A percentile compares a stretch with the other conserved stretches of the same genome.
phyloP scores from a whole-genome alignment of 2,113 vertebrate species.

The Aleadryas rufinucha region DNA sequence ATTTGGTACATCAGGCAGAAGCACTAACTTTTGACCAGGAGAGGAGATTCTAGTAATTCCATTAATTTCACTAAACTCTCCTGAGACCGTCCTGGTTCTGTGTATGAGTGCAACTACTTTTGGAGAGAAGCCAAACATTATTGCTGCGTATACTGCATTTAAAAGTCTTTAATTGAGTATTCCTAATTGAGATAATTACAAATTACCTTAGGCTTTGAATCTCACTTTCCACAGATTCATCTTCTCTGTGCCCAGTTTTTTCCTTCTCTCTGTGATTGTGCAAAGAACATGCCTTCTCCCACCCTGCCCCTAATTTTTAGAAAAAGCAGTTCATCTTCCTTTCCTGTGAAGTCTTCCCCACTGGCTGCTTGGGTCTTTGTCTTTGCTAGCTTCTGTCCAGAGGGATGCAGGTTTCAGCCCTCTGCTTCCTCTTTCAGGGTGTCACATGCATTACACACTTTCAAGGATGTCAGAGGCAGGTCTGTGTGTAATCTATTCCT shows the following conservation, averaged over 20 bases:
- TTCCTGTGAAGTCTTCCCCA: neutral
- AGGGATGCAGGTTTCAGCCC: neutral
- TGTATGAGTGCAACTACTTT: neutral
- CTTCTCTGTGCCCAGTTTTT: neutral
- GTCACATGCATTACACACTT: neutral
- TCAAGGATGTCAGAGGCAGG: neutral
- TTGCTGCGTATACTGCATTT: slow-evolving; percentile 23
- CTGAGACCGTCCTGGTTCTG: neutral
- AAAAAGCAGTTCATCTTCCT: neutral
- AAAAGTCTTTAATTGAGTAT: slow-evolving; percentile 37
- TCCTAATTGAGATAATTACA: neutral
- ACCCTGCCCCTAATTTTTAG: neutral
- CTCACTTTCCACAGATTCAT: neutral
- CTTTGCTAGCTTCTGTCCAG: neutral
- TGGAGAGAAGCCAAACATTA: slow-evolving; percentile 28
- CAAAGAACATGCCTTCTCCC: neutral
- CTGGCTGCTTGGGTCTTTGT: neutral
- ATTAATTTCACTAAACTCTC: slow-evolving; percentile 18
- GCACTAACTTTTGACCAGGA: slow-evolving; percentile 44
- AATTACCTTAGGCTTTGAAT: slow-evolving; percentile 22
- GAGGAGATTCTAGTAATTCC: slow-evolving; percentile 30
- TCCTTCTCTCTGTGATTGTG: neutral
- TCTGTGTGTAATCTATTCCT: neutral
- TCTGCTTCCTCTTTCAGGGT: neutral
- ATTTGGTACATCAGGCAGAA: slow-evolving; percentile 17